phyloP scores from a whole-genome alignment of 2,113 vertebrate genomes.

The Pollachius pollachius region DNA sequence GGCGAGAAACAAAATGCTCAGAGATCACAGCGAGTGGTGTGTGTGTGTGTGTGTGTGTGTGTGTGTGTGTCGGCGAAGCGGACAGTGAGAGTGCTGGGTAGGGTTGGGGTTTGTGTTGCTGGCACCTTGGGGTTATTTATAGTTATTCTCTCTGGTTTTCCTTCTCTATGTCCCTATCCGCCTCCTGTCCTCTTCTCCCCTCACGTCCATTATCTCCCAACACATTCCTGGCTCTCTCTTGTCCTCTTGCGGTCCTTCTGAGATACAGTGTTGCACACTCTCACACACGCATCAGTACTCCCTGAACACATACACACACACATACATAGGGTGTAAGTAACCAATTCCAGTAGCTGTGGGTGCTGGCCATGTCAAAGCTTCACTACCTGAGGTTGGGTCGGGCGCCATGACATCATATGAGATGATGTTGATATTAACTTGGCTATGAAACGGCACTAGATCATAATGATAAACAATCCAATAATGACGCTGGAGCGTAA shows the following conservation, averaged over 20 bases:
- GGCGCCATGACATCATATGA: background rate
- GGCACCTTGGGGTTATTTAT: conserved; percentile 46
- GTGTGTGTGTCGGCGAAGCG: background rate
- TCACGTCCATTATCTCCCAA: conserved; percentile 30
- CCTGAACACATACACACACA: background rate
- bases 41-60: conserved; percentile 14
- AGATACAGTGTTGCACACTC: background rate
- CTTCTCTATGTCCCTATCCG: background rate
- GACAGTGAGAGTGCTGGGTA: background rate
- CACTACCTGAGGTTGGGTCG: conserved; percentile 45
- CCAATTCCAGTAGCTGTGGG: conserved; percentile 26
- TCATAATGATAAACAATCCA: too few species aligned
- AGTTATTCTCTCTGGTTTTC: conserved; percentile 39
- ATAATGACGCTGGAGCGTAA: too few species aligned
- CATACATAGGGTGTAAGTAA: conserved; percentile 19
- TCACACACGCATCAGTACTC: background rate
- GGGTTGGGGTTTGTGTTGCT: conserved; percentile 11
- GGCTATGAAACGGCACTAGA: too few species aligned
- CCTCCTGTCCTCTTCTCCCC: conserved; percentile 9
- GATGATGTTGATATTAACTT: too few species aligned
- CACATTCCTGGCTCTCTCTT: conserved; percentile 17
- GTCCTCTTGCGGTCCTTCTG: background rate
- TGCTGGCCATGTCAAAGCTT: conserved; percentile 57
- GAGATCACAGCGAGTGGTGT: conserved; percentile 28
- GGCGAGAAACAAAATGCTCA: conserved; percentile 49